Conservation (phyloP, 1,140 invertebrate genomes). For the Apis laboriosa region DNA sequence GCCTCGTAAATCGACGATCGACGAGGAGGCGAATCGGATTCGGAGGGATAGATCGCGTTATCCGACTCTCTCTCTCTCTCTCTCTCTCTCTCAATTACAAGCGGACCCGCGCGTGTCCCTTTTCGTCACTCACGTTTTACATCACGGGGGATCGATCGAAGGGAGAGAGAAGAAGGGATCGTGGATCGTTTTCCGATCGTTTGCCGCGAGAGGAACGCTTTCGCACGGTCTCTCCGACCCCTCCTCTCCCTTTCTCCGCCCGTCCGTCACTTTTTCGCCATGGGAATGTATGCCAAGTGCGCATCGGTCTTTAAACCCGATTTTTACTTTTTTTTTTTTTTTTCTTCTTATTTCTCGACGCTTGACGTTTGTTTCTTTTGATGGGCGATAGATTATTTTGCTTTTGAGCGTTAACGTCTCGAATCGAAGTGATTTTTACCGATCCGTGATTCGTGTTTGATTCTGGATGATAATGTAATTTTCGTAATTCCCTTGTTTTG, state of each 20-base stretch:
- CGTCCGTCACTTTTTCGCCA: background rate
- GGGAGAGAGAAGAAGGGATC: background rate
- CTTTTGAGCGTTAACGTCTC: too few relatives aligned
- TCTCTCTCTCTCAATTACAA: constrained; percentile 48
- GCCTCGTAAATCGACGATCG: constrained; percentile 59
- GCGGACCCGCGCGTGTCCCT: constrained; percentile 28
- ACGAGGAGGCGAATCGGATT: constrained; percentile 28
- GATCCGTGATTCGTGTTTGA: too few relatives aligned
- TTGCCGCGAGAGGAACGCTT: constrained; percentile 47
- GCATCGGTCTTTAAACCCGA: background rate
- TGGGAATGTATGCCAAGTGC: constrained; percentile 22
- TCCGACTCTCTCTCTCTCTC: too few relatives aligned
- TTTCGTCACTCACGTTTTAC: constrained; percentile 1
- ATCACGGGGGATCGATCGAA: constrained; percentile 2
- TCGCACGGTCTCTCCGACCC: constrained; percentile 48
- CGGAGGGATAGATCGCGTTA: constrained; percentile 17
- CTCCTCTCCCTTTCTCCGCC: constrained; percentile 31
- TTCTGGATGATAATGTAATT: too few relatives aligned
- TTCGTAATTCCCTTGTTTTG: too few relatives aligned
- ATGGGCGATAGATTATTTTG: too few relatives aligned
- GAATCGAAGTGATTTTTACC: too few relatives aligned
- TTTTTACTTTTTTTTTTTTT: background rate
- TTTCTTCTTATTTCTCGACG: background rate
- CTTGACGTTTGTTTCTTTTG: too few relatives aligned
- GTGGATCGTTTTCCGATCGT: constrained; percentile 41